Evolutionary conservation across 1,140 invertebrate species (phyloP), one percentile per base, ranked within the genome.

Genomic region (Trissolcus basalis): DNA sequence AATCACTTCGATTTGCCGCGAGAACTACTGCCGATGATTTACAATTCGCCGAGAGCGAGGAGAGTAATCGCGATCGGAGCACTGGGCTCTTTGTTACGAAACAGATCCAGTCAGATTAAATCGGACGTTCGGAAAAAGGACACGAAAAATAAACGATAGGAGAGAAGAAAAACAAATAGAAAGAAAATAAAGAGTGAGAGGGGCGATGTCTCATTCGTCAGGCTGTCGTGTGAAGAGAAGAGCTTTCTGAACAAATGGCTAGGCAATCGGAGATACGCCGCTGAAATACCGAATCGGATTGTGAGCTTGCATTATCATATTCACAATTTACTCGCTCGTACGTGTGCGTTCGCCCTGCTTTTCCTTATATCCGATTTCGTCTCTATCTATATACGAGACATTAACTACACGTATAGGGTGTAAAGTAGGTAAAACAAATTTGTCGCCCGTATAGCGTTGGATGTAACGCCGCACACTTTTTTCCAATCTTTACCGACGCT

Each of bases 211-310:
- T 79, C 79, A 85, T 86, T 81, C 82, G 79, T 86, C 84, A 86
- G 80, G 63, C 81, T 83, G 84, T 84, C 83, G 76, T 60, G 69
- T 64, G 71, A 76, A 76, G 74, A 81, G 81, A 77, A 82, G 81
- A 82, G 80, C 79, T 81, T 76, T 79, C 54, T 77, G 73, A 84
- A 87, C 83, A 87, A 86, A 87, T 87, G 79, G 84, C 78, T 65
- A 75, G 82, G 84, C 84, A 85, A 86, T 85, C 83, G 84, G 79
- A 83, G 82, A 78, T 82, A 83, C 83, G 83, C 84, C 77, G 75
- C 77, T 85, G 83, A 87, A 87, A 86, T 87, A 85, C 84, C 79
- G 80, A 83, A 83, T 86, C 85, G 82, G 82, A 83, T 85, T 85
- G 81, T 77, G 68, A 79, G 80, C 78, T 80, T 78, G 72, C 82